phyloP scores from a whole-genome alignment of 2,888 invertebrate species.

The Rhamnusium bicolor region DNA sequence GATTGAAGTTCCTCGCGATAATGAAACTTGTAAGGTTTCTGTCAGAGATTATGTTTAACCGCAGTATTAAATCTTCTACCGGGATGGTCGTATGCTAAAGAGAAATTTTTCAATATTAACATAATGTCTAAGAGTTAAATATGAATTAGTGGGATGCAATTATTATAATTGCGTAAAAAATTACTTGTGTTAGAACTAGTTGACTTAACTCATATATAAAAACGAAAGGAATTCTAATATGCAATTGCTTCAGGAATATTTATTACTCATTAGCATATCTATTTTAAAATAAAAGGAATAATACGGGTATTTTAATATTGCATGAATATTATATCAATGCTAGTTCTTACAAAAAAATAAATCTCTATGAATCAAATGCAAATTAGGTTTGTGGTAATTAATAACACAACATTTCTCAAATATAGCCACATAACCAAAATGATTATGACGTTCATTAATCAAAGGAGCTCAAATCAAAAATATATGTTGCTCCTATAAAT shows the following conservation, averaged over 20 bases:
- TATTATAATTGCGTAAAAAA: constrained; percentile 47
- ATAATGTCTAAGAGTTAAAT: constrained; percentile 38
- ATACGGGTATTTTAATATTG: constrained; percentile 46
- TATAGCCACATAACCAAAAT: not conserved
- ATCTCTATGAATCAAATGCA: constrained; percentile 23
- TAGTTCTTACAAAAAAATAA: constrained; percentile 35
- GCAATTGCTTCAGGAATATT: constrained; percentile 49
- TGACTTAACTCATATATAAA: constrained; percentile 37
- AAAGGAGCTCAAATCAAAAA: not conserved
- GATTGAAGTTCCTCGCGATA: constrained; percentile 64
- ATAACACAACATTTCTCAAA: not conserved
- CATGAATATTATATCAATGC: constrained; percentile 49
- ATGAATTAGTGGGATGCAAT: constrained; percentile 48
- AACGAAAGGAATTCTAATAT: constrained; percentile 42
- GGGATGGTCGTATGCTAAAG: not conserved
- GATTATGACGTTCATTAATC: not conserved
- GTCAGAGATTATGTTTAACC: constrained; percentile 58
- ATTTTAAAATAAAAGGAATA: constrained; percentile 47
- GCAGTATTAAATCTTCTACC: constrained; percentile 42
- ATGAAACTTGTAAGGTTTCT: constrained; percentile 62
- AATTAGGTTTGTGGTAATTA: not conserved
- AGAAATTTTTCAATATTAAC: constrained; percentile 39
- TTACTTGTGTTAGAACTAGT: constrained; percentile 37
- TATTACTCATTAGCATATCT: constrained; percentile 50
- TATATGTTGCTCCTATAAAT: not conserved